These are phyloP conservation scores for Dolichopus griseipennis DNA, from an alignment of 2,888 invertebrate genomes.

Conservation along the genomic window DNA sequence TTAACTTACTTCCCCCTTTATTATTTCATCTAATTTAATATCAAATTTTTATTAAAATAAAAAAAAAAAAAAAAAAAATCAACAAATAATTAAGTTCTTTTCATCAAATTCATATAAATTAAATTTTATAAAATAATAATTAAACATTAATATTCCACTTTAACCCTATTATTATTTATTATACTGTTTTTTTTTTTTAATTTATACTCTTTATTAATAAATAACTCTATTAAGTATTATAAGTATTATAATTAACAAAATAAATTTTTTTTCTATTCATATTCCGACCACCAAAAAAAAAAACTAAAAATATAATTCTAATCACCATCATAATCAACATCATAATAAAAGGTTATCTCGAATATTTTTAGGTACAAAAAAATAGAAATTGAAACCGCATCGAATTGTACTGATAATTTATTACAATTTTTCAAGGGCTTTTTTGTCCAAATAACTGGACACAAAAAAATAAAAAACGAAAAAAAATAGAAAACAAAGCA, in stretches of 20 bases:
- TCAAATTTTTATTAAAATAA: too few species aligned
- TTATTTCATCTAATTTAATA: too few species aligned
- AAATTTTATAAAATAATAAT: background rate
- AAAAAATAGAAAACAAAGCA: too few species aligned
- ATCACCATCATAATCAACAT: background rate
- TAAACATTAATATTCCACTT: slow-evolving; percentile 1
- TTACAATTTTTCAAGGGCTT: background rate
- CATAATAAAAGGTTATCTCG: background rate
- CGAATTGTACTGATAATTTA: background rate
- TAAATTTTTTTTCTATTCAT: background rate
- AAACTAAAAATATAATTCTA: too few species aligned
- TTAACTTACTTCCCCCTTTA: too few species aligned
- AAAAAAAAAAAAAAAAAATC: too few species aligned
- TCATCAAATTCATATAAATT: too few species aligned
- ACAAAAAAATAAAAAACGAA: background rate
- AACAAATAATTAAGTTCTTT: too few species aligned
- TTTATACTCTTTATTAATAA: too few species aligned
- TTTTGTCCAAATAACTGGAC: background rate
- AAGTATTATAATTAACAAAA: background rate
- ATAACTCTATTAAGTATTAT: background rate
- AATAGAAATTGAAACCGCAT: background rate
- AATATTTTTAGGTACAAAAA: background rate
- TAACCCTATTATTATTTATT: background rate
- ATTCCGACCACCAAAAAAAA: too few species aligned
- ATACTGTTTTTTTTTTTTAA: background rate